These are phyloP conservation scores for Pararge aegeria DNA, from an alignment of 1,140 invertebrate genomes.

Conservation along the genomic window DNA sequence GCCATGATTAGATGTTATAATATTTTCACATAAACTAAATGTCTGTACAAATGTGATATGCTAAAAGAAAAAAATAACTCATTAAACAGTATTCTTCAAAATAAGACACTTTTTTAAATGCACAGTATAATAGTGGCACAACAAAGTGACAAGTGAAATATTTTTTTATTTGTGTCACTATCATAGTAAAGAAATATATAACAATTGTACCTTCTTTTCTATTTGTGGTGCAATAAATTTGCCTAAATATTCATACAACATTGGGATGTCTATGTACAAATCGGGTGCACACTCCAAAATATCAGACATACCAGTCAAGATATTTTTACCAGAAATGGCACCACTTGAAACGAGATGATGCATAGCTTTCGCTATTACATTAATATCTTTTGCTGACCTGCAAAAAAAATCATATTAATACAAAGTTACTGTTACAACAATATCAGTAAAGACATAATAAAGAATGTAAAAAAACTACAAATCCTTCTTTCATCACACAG, in stretches of 20 bases:
- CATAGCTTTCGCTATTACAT: constrained; percentile 47
- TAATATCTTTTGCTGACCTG: constrained; percentile 54
- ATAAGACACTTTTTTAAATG: no score
- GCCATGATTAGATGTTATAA: constrained; percentile 55
- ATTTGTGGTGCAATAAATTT: constrained; percentile 61
- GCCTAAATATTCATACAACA: constrained; percentile 66
- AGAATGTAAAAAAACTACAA: no score
- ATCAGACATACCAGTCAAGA: constrained; percentile 54
- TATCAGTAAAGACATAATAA: no score
- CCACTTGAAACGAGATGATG: constrained; percentile 49
- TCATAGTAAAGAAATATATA: background rate
- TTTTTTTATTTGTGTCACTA: background rate
- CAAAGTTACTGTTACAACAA: no score
- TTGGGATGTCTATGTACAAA: constrained; percentile 66
- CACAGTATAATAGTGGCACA: no score
- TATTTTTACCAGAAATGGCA: constrained; percentile 52
- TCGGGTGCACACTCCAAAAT: constrained; percentile 62
- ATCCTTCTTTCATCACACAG: no score
- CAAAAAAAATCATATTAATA: constrained; percentile 15
- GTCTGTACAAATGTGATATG: constrained; percentile 59
- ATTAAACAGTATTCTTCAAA: constrained; percentile 7
- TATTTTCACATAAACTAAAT: constrained; percentile 49
- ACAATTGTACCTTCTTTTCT: constrained; percentile 60
- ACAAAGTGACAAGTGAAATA: no score
- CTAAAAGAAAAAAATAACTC: constrained; percentile 42